Evolutionary conservation across 2,797 vertebrate genomes (phyloP), one percentile per base, ranked within the genome.

Genomic region (Gymnodraco acuticeps): DNA sequence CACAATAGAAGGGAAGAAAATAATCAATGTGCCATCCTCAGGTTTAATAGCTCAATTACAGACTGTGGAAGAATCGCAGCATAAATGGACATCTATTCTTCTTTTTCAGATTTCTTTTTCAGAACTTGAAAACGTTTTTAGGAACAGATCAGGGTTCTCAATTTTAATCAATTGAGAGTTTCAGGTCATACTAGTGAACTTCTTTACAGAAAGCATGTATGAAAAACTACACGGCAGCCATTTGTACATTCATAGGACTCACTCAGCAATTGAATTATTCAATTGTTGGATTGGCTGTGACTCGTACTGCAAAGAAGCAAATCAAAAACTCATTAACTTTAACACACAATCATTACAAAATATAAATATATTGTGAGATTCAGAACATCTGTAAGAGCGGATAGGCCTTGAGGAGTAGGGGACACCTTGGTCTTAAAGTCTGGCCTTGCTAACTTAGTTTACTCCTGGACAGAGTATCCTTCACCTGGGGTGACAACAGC

Each of bases 401-500:
- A 73, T 27, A 45, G 1, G 54, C 14, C 46, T 53, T 47, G 10
- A 54, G 45, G 42, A 48, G 54, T 58, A 33, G 17, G 56, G 63
- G 64, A 72, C 59, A 51, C 63, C 14, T 31, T 38, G 51, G 23
- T 52, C 59, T 65, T 72, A 46, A 46, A 43, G 16, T 65, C 61
- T 43, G 62, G 63, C 52, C 45, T 63, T 67, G 1, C 27, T 43
- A 78, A 84, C 75, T 75, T 63, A 77, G 61, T 64, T 68, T 72
- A 53, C 75, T 50, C 6, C 54, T 19, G 58, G 33, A 11, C 53
- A 31, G 51, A 75, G 80, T 64, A 79, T 75, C 43, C 74, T 82
- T 80, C 5, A 6, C 73, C n/a, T 53, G 0, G 73, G 79, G 81
- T 70, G 72, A 82, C 81, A 81, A 83, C 75, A 78, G 80, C 73